phyloP scores from a whole-genome alignment of 2,113 vertebrate genomes.

The Thunnus thynnus region DNA sequence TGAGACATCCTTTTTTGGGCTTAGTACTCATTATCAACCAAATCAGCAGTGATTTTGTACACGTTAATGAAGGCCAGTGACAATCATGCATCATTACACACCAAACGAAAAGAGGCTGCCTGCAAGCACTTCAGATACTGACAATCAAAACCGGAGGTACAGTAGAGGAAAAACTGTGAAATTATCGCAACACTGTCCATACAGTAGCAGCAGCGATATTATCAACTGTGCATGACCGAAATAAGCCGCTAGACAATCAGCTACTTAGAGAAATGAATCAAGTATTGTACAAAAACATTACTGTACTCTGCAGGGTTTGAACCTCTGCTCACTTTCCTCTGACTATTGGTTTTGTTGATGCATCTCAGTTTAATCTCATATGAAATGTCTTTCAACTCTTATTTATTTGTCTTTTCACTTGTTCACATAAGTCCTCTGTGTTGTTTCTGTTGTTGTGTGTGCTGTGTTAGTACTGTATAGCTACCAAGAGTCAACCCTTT shows the following conservation, averaged over 20 bases:
- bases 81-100: constrained; percentile 68
- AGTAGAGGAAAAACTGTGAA: constrained; percentile 54
- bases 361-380: constrained; percentile 60
- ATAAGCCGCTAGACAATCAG: constrained; percentile 75
- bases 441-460: constrained; percentile 72
- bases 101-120: constrained; percentile 33
- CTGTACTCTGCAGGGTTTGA: constrained; percentile 51
- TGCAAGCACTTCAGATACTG: constrained; percentile 37
- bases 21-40: too few relatives aligned
- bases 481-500: constrained; percentile 82
- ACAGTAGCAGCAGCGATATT: constrained; percentile 35
- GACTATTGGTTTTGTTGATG: constrained; percentile 62
- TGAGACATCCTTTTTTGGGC: too few relatives aligned
- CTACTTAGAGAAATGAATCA: constrained; percentile 52
- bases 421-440: constrained; percentile 74
- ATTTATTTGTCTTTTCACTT: constrained; percentile 83
- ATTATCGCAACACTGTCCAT: constrained; percentile 43
- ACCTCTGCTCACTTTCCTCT: constrained; percentile 65
- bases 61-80: constrained; percentile 56
- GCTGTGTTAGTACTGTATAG: constrained; percentile 78
- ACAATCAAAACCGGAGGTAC: constrained; percentile 69
- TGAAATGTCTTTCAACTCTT: constrained; percentile 66
- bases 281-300: constrained; percentile 61
- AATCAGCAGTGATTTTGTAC: constrained; percentile 2
- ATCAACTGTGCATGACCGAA: constrained; percentile 72